phyloP scores from a whole-genome alignment of 2,888 invertebrate species.

The Bellardia pandia region DNA sequence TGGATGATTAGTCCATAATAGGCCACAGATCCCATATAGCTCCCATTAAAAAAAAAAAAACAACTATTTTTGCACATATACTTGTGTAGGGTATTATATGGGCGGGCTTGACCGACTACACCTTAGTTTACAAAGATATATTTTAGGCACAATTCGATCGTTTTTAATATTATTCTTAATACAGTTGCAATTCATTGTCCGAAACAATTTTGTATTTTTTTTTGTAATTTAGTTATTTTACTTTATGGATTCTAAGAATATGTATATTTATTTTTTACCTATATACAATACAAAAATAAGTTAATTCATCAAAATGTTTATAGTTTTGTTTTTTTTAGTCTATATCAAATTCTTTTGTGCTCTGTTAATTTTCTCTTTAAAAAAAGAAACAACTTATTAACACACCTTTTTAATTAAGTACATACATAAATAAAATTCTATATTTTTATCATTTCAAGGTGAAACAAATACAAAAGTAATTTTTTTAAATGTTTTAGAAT shows the following conservation, averaged over 20 bases:
- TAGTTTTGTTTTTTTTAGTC: not conserved
- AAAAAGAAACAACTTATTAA: constrained; percentile 1
- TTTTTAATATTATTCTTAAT: no score
- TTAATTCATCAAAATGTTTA: not conserved
- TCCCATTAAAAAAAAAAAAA: no score
- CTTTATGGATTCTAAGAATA: not conserved
- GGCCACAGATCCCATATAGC: no score
- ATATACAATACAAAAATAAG: not conserved
- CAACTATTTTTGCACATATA: no score
- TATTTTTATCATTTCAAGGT: constrained; percentile 37
- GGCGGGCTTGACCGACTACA: no score
- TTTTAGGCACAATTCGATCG: no score
- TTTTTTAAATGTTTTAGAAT: constrained; percentile 12
- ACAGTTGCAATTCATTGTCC: no score
- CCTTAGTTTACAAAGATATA: no score
- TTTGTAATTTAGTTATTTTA: not conserved
- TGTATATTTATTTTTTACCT: not conserved
- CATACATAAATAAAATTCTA: not conserved
- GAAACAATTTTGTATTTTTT: no score
- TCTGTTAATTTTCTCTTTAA: constrained; percentile 12
- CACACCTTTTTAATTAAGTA: constrained; percentile 38
- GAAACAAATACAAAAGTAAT: constrained; percentile 15
- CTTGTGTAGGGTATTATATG: no score
- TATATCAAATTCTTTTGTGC: constrained; percentile 16
- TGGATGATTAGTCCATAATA: no score